Conservation (phyloP, 1,140 invertebrate species). For the Drosophila triauraria region DNA sequence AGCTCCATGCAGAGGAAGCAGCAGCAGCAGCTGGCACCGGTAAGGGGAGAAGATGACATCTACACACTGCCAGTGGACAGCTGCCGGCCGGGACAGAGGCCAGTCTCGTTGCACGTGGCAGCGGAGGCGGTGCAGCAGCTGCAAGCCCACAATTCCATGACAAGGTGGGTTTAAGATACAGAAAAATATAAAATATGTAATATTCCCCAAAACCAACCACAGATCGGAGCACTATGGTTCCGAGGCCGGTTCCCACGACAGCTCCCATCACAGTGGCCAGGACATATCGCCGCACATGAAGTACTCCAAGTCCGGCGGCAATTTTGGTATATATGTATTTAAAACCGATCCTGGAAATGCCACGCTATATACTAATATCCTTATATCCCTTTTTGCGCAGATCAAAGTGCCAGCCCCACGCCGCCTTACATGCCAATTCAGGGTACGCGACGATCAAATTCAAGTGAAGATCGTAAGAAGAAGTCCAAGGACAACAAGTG, state of each 20-base stretch:
- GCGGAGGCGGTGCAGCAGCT: slow-evolving; percentile 63
- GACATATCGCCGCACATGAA: slow-evolving; percentile 73
- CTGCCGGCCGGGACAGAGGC: slow-evolving; percentile 65
- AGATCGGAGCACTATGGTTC: slow-evolving; percentile 71
- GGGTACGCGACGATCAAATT: slow-evolving; percentile 88
- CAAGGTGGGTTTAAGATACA: slow-evolving; percentile 45
- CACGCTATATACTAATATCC: slow-evolving; percentile 29
- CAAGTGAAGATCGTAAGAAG: slow-evolving; percentile 86
- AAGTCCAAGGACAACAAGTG: slow-evolving; percentile 85
- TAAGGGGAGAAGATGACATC: slow-evolving; percentile 75
- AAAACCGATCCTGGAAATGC: slow-evolving; percentile 11
- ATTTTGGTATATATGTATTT: slow-evolving; percentile 84
- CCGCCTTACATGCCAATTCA: slow-evolving; percentile 93
- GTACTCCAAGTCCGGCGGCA: slow-evolving; percentile 76
- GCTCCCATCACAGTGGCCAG: slow-evolving; percentile 69
- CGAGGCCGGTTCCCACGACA: slow-evolving; percentile 70
- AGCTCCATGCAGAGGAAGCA: slow-evolving; percentile 67
- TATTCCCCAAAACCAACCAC: not conserved
- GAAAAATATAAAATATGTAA: too few relatives aligned
- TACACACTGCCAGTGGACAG: slow-evolving; percentile 82
- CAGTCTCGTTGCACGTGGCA: slow-evolving; percentile 71
- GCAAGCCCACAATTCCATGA: slow-evolving; percentile 78
- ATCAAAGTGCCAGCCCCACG: slow-evolving; percentile 86
- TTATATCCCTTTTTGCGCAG: slow-evolving; percentile 27
- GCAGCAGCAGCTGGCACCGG: slow-evolving; percentile 47